phyloP scores from a whole-genome alignment of 2,113 vertebrate species.

The Crocuta crocuta region DNA sequence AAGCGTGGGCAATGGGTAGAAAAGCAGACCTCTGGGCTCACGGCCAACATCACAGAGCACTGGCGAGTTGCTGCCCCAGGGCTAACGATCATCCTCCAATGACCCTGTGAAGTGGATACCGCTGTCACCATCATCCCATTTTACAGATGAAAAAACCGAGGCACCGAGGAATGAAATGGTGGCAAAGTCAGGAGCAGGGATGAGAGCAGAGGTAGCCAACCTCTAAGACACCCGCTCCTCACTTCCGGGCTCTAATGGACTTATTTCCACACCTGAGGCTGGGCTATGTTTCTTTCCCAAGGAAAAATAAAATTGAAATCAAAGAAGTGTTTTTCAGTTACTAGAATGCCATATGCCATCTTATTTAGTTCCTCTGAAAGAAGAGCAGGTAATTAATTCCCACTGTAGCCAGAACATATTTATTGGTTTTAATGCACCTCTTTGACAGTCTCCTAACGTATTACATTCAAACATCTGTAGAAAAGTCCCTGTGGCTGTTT shows the following conservation, averaged over 20 bases:
- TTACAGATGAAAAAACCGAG: not conserved
- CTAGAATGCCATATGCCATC: not conserved
- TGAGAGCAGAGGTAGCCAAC: not conserved
- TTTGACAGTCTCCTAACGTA: constrained; percentile 66
- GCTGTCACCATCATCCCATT: not conserved
- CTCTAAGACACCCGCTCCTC: not conserved
- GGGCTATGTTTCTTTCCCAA: not conserved
- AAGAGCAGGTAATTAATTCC: not conserved
- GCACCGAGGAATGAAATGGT: not conserved
- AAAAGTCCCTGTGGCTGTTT: constrained; percentile 61
- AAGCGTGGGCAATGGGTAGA: too few relatives aligned
- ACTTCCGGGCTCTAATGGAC: not conserved
- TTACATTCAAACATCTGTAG: constrained; percentile 72
- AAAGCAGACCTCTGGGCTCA: not conserved
- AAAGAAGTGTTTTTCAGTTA: not conserved
- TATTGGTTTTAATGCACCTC: constrained; percentile 19
- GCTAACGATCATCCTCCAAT: not conserved
- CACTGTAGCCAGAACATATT: not conserved
- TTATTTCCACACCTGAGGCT: not conserved
- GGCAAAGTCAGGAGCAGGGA: not conserved
- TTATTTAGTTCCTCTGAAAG: not conserved
- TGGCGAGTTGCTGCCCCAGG: not conserved
- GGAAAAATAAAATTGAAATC: not conserved
- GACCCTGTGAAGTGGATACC: not conserved
- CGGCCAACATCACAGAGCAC: not conserved